phyloP scores from a whole-genome alignment of 2,113 vertebrate genomes.

The Odontesthes bonariensis region DNA sequence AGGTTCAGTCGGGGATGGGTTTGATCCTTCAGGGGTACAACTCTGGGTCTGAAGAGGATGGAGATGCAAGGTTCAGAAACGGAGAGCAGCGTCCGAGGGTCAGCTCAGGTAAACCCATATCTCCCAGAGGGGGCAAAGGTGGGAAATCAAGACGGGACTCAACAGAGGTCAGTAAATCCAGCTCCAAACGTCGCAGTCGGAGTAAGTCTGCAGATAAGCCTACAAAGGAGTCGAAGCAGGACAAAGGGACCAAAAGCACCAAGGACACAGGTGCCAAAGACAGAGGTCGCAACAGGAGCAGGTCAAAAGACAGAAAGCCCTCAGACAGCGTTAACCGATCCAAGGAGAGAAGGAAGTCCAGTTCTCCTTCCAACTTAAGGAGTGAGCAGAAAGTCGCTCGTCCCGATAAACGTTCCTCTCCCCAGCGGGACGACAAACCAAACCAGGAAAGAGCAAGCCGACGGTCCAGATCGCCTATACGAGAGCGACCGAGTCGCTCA shows the following conservation, averaged over 20 bases:
- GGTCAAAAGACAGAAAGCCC: conserved; percentile 90
- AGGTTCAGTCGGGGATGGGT: conserved; percentile 98
- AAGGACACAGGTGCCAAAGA: conserved; percentile 70
- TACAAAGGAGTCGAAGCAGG: conserved; percentile 86
- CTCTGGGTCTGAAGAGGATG: conserved; percentile 97
- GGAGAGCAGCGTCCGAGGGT: conserved; percentile 85
- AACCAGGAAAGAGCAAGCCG: conserved; percentile 70
- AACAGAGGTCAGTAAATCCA: conserved; percentile 86
- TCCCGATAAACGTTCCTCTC: conserved; percentile 72
- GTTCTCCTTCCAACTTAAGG: conserved; percentile 82
- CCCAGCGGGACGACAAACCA: conserved; percentile 69
- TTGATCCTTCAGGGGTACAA: conserved; percentile 98
- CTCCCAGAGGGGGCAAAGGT: conserved; percentile 74
- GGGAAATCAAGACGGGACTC: conserved; percentile 89
- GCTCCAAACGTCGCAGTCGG: conserved; percentile 88
- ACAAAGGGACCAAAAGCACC: conserved; percentile 87
- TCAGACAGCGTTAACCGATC: conserved; percentile 88
- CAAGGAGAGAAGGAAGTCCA: conserved; percentile 88
- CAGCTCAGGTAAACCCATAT: conserved; percentile 80
- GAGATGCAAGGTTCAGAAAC: conserved; percentile 91
- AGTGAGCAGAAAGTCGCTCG: conserved; percentile 87
- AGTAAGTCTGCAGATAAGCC: conserved; percentile 90
- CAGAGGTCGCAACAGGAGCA: conserved; percentile 82
- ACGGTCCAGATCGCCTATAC: conserved; percentile 87
- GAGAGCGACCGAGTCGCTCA: conserved; percentile 85